Conservation (phyloP, 2,888 invertebrate species). For the Azorinus chamasolen region DNA sequence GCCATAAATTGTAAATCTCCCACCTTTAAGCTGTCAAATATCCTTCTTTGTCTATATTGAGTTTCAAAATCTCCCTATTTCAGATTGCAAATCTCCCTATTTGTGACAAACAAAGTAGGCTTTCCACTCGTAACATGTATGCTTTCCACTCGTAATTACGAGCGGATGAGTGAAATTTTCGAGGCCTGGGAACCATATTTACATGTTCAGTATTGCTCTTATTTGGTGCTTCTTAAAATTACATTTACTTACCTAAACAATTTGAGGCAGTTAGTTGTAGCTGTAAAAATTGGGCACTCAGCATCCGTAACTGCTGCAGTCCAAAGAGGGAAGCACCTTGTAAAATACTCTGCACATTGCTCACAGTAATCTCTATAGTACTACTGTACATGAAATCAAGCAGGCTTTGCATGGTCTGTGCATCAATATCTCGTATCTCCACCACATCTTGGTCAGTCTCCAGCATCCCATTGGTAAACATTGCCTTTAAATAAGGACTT, state of each 20-base stretch:
- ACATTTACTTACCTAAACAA: slow-evolving; percentile 83
- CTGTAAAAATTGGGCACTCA: slow-evolving; percentile 83
- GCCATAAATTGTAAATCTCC: no score
- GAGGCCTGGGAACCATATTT: no score
- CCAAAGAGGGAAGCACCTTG: slow-evolving; percentile 84
- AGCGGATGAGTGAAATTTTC: no score
- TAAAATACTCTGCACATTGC: slow-evolving; percentile 83
- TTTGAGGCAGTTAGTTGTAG: slow-evolving; percentile 83
- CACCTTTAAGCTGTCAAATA: no score
- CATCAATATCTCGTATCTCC: slow-evolving; percentile 82
- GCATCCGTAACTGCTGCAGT: slow-evolving; percentile 77
- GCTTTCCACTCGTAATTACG: no score
- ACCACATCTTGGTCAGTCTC: slow-evolving; percentile 81
- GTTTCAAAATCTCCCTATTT: no score
- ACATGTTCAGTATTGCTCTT: no score
- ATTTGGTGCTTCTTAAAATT: no score
- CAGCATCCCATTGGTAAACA: slow-evolving; percentile 85
- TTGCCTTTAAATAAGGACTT: slow-evolving; percentile 84
- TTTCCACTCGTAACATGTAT: no score
- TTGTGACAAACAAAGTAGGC: no score
- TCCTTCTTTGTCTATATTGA: no score
- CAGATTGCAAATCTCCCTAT: no score
- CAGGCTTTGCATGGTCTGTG: slow-evolving; percentile 80
- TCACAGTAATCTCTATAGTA: slow-evolving; percentile 81
- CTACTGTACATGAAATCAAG: slow-evolving; percentile 85